Base-by-base conservation (phyloP, 1,140 invertebrate genomes). In the Drosophila bipectinata region DNA sequence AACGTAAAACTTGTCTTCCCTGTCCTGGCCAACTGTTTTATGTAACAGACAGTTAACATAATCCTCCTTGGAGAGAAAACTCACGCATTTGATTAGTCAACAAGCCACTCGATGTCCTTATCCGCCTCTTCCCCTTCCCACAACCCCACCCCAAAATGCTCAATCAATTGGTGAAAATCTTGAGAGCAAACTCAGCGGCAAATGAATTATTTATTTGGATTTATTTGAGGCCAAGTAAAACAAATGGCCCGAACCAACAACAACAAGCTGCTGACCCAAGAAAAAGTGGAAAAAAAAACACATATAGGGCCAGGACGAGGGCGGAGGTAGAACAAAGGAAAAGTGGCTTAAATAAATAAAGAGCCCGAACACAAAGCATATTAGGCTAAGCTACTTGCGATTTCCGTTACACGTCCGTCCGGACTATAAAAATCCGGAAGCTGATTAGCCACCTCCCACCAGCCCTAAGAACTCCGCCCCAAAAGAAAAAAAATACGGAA, bases 201-300 rank as follows among this genome's bases (percentile, higher is more conserved):
- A 74, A 88, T 88, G 83, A 88, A 88, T 88, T 88, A 88, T 88
- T 83, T 79, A 88, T 88, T 88, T 79, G 83, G 83, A 88, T 88
- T 88, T 88, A 88, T 88, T 88, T 88, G 83, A 88, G 83, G 83
- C 79, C 83, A 77, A 88, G 83, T 88, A 88, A 88, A 88, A 88
- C 83, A 88, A 88, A 88, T 88, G 83, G 77, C 68, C 76, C 76
- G 84, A 44, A 63, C 79, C 79, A 69, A 88, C 58, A 82, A 79
- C 56, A 74, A 59, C 66, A 41, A 56, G 39, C 52, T 34, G 51
- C 52, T 34, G 51, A 32, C 47, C 64, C 15, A 59, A 56, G 21
- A 32, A 76, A 39, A 47, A 64, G 54, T 18, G 10, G 32, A 14
- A 39, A 47, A 64, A 64, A 48, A 77, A 59, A 12, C 7, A 32